Evolutionary conservation across 1,140 invertebrate species (phyloP).

Genomic region (Drosophila mayri): DNA sequence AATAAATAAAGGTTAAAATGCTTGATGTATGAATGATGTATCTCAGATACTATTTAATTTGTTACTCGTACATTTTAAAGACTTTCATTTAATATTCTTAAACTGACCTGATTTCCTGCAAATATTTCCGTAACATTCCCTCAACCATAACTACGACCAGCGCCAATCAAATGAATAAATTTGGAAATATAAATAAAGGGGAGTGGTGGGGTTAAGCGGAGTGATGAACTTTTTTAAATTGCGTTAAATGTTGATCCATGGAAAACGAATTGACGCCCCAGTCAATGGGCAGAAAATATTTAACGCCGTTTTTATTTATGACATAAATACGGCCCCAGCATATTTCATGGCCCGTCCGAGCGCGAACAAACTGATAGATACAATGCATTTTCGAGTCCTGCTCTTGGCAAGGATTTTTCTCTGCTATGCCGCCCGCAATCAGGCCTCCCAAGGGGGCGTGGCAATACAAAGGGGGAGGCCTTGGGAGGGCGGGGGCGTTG

Average conservation of each 20-base stretch:
- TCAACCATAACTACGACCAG: constrained; percentile 11
- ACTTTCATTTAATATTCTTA: too few relatives aligned
- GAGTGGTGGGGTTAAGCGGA: background rate
- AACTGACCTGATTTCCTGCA: constrained; percentile 11
- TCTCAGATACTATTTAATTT: background rate
- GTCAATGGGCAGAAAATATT: constrained; percentile 59
- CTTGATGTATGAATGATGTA: background rate
- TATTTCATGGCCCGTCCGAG: constrained; percentile 67
- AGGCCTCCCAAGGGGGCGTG: constrained; percentile 17
- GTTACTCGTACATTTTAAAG: background rate
- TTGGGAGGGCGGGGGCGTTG: background rate
- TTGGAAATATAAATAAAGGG: constrained; percentile 34
- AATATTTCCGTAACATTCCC: constrained; percentile 25
- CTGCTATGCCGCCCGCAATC: constrained; percentile 54
- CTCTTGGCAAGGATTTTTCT: constrained; percentile 38
- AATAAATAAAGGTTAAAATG: background rate
- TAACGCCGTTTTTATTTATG: constrained; percentile 81
- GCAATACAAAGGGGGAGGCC: constrained; percentile 20
- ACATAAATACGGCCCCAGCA: constrained; percentile 71
- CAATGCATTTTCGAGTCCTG: constrained; percentile 74
- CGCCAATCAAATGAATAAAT: constrained; percentile 49
- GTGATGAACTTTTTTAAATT: constrained; percentile 64
- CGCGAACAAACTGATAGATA: constrained; percentile 75
- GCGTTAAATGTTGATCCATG: constrained; percentile 71
- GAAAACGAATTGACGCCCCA: constrained; percentile 51